Evolutionary conservation across 2,113 vertebrate genomes (phyloP).

Genomic region (Antechinus flavipes): DNA sequence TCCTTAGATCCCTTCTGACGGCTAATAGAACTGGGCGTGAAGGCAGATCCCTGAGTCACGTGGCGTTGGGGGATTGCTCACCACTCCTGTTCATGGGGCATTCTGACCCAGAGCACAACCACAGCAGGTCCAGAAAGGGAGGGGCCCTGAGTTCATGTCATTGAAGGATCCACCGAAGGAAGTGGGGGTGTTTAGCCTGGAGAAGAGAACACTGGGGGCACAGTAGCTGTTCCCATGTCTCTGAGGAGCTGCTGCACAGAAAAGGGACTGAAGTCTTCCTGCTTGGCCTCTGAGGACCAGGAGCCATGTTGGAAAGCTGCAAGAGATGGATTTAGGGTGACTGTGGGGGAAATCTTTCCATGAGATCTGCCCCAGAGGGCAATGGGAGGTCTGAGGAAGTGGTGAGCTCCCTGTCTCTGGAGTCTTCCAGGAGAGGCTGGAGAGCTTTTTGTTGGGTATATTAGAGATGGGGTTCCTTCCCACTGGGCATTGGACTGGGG

Average conservation of each 20-base stretch:
- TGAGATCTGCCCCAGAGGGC: background rate
- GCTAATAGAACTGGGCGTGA: background rate
- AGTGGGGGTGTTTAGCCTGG: background rate
- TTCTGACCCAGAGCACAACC: background rate
- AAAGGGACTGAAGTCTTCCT: background rate
- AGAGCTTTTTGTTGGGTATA: background rate
- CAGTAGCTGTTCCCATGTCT: too few relatives aligned
- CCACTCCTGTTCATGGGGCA: too few relatives aligned
- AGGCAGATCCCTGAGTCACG: background rate
- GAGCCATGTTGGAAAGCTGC: background rate
- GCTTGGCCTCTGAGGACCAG: background rate
- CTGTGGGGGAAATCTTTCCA: background rate
- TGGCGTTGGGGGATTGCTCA: background rate
- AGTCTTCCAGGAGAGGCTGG: background rate
- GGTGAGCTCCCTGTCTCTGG: background rate
- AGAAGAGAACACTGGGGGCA: background rate
- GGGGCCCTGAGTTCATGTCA: background rate
- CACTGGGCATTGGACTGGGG: too few relatives aligned
- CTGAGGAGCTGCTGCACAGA: background rate
- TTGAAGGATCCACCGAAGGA: background rate
- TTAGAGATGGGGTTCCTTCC: background rate
- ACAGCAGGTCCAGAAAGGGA: background rate
- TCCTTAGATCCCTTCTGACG: background rate
- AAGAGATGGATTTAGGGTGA: background rate
- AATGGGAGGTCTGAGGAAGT: background rate